Percentiles rank a stretch among this genome's conserved stretches.
Evolutionary conservation across 2,888 invertebrate species (phyloP).

Genomic region (Agrypnus murinus): DNA sequence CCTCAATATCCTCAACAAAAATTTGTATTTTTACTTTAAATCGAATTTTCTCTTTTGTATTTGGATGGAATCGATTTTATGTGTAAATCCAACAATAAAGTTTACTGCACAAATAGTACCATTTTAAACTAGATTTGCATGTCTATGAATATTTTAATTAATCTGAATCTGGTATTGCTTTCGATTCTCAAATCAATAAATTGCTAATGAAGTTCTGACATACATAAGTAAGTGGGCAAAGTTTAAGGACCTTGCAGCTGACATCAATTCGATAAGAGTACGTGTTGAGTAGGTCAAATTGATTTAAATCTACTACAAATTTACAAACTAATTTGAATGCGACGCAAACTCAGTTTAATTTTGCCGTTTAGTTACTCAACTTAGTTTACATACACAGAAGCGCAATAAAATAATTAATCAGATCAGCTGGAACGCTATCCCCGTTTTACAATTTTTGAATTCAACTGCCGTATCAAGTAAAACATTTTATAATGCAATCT

Average conservation of each 20-base stretch:
- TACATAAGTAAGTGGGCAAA: too few species aligned
- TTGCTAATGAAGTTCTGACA: too few species aligned
- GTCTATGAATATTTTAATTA: too few species aligned
- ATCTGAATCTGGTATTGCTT: too few species aligned
- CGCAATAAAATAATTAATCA: constrained; percentile 13
- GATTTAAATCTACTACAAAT: constrained; percentile 28
- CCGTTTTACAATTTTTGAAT: constrained; percentile 13
- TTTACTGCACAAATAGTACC: too few species aligned
- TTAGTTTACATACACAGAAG: constrained; percentile 4
- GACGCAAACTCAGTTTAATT: constrained; percentile 26
- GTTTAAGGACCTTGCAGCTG: not conserved
- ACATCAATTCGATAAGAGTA: constrained; percentile 14
- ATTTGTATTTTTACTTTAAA: too few species aligned
- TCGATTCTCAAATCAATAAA: too few species aligned
- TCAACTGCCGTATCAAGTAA: not conserved
- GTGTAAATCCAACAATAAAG: too few species aligned
- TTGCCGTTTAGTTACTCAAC: constrained; percentile 16
- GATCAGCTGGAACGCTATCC: constrained; percentile 5
- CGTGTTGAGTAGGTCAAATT: constrained; percentile 18
- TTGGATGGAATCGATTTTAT: too few species aligned
- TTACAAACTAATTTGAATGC: constrained; percentile 14
- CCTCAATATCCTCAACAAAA: too few species aligned
- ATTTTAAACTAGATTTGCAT: too few species aligned
- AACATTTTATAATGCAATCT: not conserved
- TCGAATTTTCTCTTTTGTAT: too few species aligned